A percentile compares a stretch with the other conserved stretches of the same genome.
Evolutionary conservation across 2,888 invertebrate genomes (phyloP).

Genomic region (Ormyrus pomaceus): DNA sequence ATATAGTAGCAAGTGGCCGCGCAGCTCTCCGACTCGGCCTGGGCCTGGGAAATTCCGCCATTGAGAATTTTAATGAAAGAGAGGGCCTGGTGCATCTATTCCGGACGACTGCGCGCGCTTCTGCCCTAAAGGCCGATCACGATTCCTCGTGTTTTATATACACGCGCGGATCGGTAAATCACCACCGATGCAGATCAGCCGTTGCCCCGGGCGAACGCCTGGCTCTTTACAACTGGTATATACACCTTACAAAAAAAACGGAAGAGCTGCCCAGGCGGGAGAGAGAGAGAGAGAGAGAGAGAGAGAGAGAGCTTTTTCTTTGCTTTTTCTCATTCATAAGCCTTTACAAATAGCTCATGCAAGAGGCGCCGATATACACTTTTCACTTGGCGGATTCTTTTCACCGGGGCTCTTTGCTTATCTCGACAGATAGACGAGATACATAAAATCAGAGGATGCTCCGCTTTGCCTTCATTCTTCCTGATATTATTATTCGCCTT

Average conservation of each 20-base stretch:
- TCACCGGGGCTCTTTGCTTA: constrained; percentile 13
- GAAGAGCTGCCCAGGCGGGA: no score
- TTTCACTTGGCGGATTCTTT: constrained; percentile 17
- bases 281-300: background rate
- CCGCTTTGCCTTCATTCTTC: no score
- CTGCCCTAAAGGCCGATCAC: constrained; percentile 71
- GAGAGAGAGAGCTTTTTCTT: constrained; percentile 27
- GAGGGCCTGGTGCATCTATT: constrained; percentile 55
- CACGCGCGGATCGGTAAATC: constrained; percentile 54
- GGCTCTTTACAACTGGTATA: constrained; percentile 44
- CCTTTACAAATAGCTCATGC: constrained; percentile 45
- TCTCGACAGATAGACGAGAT: background rate
- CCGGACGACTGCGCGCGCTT: constrained; percentile 65
- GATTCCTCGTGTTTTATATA: constrained; percentile 63
- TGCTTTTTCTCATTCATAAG: constrained; percentile 52
- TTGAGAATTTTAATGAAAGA: constrained; percentile 54
- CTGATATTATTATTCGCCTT: no score
- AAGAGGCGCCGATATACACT: constrained; percentile 3
- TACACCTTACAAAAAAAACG: constrained; percentile 43
- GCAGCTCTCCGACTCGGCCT: background rate
- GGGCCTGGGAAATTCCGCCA: constrained; percentile 52
- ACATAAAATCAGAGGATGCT: background rate
- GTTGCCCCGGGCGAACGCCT: constrained; percentile 59
- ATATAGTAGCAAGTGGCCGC: no score
- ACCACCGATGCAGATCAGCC: constrained; percentile 68